Evolutionary conservation across 2,797 vertebrate species (phyloP).

Genomic region (Botia kubotai): DNA sequence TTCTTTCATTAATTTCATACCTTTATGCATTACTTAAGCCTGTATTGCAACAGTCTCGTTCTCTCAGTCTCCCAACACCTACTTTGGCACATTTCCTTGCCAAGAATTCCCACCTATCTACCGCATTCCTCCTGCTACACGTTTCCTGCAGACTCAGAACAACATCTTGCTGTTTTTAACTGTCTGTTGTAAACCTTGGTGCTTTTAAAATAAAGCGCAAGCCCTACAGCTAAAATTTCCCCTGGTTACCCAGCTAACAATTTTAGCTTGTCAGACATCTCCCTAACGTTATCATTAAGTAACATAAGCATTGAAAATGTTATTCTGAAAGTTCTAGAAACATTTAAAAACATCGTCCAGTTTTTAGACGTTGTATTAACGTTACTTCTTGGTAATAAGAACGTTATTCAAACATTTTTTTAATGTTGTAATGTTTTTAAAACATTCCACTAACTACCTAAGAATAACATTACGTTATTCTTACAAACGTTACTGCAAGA

Average conservation of each 20-base stretch:
- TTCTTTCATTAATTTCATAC: background rate
- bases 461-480: no score
- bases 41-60: constrained; percentile 21
- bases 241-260: background rate
- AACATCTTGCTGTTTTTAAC: background rate
- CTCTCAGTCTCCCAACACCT: constrained; percentile 64
- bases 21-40: background rate
- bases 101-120: constrained; percentile 63
- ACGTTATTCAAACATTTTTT: no score
- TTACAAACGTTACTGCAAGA: no score
- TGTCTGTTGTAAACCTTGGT: background rate
- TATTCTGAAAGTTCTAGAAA: no score
- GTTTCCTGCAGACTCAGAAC: constrained; percentile 20
- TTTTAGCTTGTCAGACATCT: no score
- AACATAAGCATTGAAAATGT: no score
- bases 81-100: constrained; percentile 54
- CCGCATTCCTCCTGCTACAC: constrained; percentile 70
- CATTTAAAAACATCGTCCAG: no score
- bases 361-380: no score
- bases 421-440: no score
- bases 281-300: no score
- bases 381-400: no score
- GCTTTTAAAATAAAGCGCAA: background rate
- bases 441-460: no score
- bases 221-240: background rate